Base-by-base conservation (phyloP, 2,797 vertebrate species). In the Cossypha niveicapilla region DNA sequence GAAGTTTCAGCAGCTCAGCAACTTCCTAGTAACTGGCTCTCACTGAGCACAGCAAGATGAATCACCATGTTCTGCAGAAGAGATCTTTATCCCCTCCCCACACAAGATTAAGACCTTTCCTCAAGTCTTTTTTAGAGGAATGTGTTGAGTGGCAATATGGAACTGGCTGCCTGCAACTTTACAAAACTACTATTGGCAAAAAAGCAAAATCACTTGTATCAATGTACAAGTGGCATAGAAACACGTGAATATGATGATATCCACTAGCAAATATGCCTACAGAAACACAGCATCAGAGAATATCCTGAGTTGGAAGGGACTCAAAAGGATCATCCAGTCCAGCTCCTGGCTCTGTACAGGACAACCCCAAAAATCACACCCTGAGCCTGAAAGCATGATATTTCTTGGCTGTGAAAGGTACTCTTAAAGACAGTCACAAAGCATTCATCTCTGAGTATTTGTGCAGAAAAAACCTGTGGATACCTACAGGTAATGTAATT, bases 1-100 rank as follows among this genome's bases (percentile, higher is more conserved):
- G 78, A 93, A 23, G 27, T 61, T 93, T 80, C 72, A 65, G 87
- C 71, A 90, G 83, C 79, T 84, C 86, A 82, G 88, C 66, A 93
- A 44, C 87, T 82, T 90, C 68, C 85, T 37, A 57, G 50, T 48
- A 71, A 42, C 72, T 84, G 76, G 27, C 62, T 75, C 67, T 66
- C 27, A 32, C 71, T 61, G 23, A 66, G 76, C 50, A 85, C 27
- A 65, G 73, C 1, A 1, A 90, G 66, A 88, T 88, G 76, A 88
- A 92, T 88, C 79, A 88, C 32, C 18, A 3, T 13, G n/a, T 25
- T 88, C 66, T 71, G 62, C 56, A 84, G 44, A 84, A 70, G 41
- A 86, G 66, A 62, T 32, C 21, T 78, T 75, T 45, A 62, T 67
- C 21, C 50, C 7, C 23, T 72, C 44, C 37, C 42, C 60, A 70